Conservation (phyloP, 2,113 vertebrate genomes). For the Peromyscus polionotus region DNA sequence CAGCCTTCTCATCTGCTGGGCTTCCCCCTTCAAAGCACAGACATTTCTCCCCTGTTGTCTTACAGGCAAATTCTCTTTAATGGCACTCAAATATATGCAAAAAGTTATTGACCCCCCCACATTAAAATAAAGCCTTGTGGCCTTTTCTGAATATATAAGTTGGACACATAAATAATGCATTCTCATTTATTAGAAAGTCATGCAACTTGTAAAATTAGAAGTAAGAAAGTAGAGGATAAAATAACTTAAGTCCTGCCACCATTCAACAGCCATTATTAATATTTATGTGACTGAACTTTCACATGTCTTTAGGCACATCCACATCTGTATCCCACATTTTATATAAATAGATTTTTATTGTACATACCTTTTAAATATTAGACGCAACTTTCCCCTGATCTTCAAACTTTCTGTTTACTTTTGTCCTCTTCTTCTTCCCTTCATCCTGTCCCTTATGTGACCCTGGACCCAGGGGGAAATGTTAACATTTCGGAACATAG, state of each 20-base stretch:
- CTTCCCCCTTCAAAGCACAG: not conserved
- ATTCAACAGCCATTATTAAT: not conserved
- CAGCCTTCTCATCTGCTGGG: not conserved
- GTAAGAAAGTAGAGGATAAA: not conserved
- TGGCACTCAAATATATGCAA: not conserved
- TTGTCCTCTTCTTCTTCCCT: not conserved
- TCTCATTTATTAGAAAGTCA: slow-evolving; percentile 45
- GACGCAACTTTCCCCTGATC: not conserved
- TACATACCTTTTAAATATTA: slow-evolving; percentile 5
- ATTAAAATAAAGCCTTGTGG: slow-evolving; percentile 3
- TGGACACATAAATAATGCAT: not conserved
- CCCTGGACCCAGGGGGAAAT: not conserved
- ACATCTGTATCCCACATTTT: not conserved
- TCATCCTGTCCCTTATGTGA: not conserved
- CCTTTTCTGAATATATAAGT: not conserved
- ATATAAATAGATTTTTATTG: not conserved
- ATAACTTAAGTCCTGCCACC: not conserved
- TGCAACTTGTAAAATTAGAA: slow-evolving; percentile 42
- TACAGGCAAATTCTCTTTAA: slow-evolving; percentile 12
- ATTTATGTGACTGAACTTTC: slow-evolving; percentile 15
- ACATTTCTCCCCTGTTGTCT: not conserved
- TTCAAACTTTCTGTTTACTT: not conserved
- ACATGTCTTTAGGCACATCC: not conserved
- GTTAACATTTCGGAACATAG: not conserved
- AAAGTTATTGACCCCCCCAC: not conserved